Evolutionary conservation across 92 coral and sea anemone species (phyloP), one percentile per base, ranked within the genome.

Genomic region (Heteractis magnifica): DNA sequence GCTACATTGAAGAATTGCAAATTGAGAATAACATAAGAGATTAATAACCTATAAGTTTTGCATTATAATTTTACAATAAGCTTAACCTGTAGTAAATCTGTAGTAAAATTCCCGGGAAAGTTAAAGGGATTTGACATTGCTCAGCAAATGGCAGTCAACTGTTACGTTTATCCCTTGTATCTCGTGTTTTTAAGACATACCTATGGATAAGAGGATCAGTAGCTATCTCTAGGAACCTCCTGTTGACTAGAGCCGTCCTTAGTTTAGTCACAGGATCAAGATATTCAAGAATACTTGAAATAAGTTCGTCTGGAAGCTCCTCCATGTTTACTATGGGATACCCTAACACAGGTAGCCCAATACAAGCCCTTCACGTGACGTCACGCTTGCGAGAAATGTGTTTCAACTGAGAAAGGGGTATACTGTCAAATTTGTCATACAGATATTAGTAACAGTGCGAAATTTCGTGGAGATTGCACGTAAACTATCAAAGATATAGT

Each of bases 201-300:
- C 88, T 85, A 58, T 85, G 88, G 3, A 85, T 41, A 44, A 85
- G 56, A 1, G 88, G 78, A 23, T 85, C 88, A 14, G 83, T 77
- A 34, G 88, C 88, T 14, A 85, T 85, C 44, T 78, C 78, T 26
- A 50, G 71, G 59, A 85, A 85, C 71, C 88, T 65, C 19, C 79
- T 85, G 75, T 71, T 85, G 4, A 85, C 83, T 8, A 52, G 79
- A 20, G 88, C 56, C 49, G 65, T 52, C 49, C 68, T 68, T 78
- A 85, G 79, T 59, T 52, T 85, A 85, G 78, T 20, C 53, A 78
- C 83, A 77, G 88, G 88, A 68, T 85, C 88, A 11, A 85, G 83
- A 77, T 77, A 78, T 64, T 68, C 77, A 13, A 85, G 72, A 53
- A 85, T 85, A 34, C 52, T 68, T 52, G 88, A 68, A 26, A 85